A percentile compares a stretch with the other conserved stretches of the same genome.
phyloP scores from a whole-genome alignment of 2,888 invertebrate species.

The Elegia similella region DNA sequence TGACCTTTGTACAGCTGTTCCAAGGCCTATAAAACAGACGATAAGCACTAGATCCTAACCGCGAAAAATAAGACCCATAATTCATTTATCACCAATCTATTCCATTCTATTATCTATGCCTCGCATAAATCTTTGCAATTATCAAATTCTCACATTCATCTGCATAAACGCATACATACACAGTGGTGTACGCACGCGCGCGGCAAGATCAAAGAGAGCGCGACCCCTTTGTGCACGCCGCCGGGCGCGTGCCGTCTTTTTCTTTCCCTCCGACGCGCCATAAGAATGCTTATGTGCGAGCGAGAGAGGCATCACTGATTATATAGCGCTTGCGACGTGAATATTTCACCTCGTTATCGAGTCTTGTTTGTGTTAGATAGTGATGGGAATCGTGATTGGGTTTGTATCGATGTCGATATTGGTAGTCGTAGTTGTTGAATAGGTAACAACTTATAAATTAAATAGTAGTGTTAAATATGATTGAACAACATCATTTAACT shows the following conservation, averaged over 20 bases:
- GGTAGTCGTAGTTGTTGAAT: neutral
- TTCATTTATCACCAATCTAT: conserved; percentile 18
- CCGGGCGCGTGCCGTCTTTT: conserved; percentile 74
- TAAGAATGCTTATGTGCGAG: conserved; percentile 53
- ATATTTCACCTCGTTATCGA: conserved; percentile 82
- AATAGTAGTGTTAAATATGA: too few relatives aligned
- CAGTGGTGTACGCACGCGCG: conserved; percentile 70
- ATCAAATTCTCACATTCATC: conserved; percentile 79
- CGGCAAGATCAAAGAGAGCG: conserved; percentile 77
- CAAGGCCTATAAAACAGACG: too few relatives aligned
- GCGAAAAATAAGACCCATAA: conserved; percentile 11
- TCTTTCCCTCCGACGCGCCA: conserved; percentile 56
- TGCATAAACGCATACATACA: conserved; percentile 69
- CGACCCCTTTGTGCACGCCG: conserved; percentile 79
- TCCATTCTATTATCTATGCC: conserved; percentile 35
- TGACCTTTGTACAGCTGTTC: too few relatives aligned
- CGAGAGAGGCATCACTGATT: conserved; percentile 63
- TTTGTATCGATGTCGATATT: conserved; percentile 51
- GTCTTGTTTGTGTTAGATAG: conserved; percentile 80
- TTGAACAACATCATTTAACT: too few relatives aligned
- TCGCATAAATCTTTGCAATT: conserved; percentile 78
- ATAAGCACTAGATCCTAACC: conserved; percentile 7
- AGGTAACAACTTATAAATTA: too few relatives aligned
- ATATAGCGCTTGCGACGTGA: conserved; percentile 76
- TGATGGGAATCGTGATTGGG: conserved; percentile 39